These are phyloP conservation scores for Ophion obscuratus DNA, from an alignment of 2,888 invertebrate species.

Conservation along the genomic window DNA sequence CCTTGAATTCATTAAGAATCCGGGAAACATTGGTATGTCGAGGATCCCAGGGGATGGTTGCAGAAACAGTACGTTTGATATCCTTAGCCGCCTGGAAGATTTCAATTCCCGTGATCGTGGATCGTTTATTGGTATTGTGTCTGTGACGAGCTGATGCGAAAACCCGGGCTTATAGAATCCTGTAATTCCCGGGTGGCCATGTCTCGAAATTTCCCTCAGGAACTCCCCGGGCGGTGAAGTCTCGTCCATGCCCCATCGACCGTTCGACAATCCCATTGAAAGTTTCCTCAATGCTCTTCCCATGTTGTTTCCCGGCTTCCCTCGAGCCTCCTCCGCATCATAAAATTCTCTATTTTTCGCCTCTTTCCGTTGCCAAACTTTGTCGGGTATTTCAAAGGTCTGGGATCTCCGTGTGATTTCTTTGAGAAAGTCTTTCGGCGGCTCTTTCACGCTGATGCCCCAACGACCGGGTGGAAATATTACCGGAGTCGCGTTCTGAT, in stretches of 20 bases:
- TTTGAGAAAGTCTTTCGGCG: conserved; percentile 48
- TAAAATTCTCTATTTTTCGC: conserved; percentile 49
- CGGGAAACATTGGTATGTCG: not conserved
- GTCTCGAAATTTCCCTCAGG: conserved; percentile 60
- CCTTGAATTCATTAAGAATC: not conserved
- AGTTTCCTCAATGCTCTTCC: conserved; percentile 43
- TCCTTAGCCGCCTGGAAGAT: not conserved
- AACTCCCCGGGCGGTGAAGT: conserved; percentile 62
- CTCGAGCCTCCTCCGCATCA: conserved; percentile 15
- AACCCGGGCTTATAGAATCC: conserved; percentile 30
- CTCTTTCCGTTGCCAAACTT: conserved; percentile 11
- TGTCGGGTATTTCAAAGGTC: conserved; percentile 13
- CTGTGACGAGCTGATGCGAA: conserved; percentile 4
- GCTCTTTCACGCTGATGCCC: conserved; percentile 58
- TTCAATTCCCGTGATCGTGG: conserved; percentile 15
- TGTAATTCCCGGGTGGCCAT: conserved; percentile 12
- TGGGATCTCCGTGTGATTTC: conserved; percentile 35
- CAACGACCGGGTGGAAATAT: conserved; percentile 51
- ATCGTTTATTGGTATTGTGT: conserved; percentile 35
- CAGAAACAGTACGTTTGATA: conserved; percentile 16
- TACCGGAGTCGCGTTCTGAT: not conserved
- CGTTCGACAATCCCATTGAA: conserved; percentile 53
- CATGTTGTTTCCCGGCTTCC: conserved; percentile 23
- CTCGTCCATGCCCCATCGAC: conserved; percentile 63
- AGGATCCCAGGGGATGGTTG: conserved; percentile 1